Conservation (phyloP, 2,888 invertebrate species). For the Lamellibrachia columna region DNA sequence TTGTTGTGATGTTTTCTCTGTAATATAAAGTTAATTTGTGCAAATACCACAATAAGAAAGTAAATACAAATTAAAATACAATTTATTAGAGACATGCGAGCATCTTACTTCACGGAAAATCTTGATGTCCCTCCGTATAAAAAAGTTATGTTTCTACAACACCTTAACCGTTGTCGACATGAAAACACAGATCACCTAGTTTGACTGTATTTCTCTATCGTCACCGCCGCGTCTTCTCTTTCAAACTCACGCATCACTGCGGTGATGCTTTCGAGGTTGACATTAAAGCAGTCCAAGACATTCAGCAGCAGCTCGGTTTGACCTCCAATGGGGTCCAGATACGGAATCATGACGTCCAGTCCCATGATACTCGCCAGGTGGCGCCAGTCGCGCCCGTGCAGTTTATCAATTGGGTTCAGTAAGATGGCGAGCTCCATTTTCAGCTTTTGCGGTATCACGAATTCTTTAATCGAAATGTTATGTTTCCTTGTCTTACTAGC, state of each 20-base stretch:
- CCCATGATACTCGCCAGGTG: neutral
- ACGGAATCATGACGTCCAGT: constrained; percentile 1
- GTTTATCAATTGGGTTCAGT: neutral
- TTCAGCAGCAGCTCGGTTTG: neutral
- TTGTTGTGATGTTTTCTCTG: no score
- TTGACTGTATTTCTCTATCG: neutral
- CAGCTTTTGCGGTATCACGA: neutral
- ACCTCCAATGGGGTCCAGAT: neutral
- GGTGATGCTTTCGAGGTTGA: neutral
- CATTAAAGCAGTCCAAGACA: neutral
- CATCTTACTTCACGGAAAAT: no score
- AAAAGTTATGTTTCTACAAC: no score
- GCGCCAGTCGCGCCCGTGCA: constrained; percentile 8
- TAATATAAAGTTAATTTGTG: no score
- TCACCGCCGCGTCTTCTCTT: constrained; percentile 13
- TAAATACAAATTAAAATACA: no score
- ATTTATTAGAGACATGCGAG: no score
- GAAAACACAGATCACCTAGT: neutral
- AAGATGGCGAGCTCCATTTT: constrained; percentile 4
- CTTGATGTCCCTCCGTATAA: no score
- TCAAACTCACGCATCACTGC: constrained; percentile 1
- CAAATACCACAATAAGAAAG: no score
- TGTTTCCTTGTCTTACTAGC: neutral
- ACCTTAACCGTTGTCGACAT: neutral
- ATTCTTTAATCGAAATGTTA: neutral